Base-by-base conservation (phyloP, 2,797 vertebrate genomes). In the Lacerta viridis region DNA sequence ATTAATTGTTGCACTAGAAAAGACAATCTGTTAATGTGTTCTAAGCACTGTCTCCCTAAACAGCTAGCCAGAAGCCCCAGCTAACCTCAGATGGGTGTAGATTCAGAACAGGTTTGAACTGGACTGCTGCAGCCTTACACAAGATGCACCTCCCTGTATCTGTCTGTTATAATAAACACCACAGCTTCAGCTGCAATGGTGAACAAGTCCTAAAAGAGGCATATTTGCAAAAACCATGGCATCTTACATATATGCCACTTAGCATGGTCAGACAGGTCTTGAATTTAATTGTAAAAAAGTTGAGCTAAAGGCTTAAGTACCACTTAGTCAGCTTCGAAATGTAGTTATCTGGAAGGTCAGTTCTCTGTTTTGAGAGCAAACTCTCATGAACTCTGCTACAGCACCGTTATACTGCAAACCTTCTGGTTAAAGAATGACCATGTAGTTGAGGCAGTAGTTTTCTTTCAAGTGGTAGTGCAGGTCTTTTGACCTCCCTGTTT, bases 341-440 rank as follows among this genome's bases (percentile, higher is more conserved):
- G 39, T 27, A 23, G 27, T 61, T 66, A 33, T 7, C 6, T 39
- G 9, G 39, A 80, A 50, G 10, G 7, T 11, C 25, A 13, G 17
- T 9, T 17, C n/a, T 64, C 59, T 72, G n/a, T 74, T 61, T 46
- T 25, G 25, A 64, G 23, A 80, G n/a, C 3, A 23, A 29, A 2
- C 10, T 3, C 23, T 55, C 39, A 10, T 25, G 2, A 11, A 25
- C 55, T 11, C 61, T 71, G n/a, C 59, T 13, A 41, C 18, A 15
- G 10, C 6, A 20, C 77, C 87, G 50, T 27, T 9, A 2, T 9
- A 64, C 64, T 6, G 15, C 0, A 69, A 10, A 25, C n/a, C 23
- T 46, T 8, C 80, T 64, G 59, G 20, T 59, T 71, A 84, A 80
- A 46, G 25, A 88, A 78, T 41, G 78, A 76, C 39, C 61, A 79